These are phyloP conservation scores for Microcaecilia unicolor DNA, from an alignment of 2,797 vertebrate species.

Conservation along the genomic window DNA sequence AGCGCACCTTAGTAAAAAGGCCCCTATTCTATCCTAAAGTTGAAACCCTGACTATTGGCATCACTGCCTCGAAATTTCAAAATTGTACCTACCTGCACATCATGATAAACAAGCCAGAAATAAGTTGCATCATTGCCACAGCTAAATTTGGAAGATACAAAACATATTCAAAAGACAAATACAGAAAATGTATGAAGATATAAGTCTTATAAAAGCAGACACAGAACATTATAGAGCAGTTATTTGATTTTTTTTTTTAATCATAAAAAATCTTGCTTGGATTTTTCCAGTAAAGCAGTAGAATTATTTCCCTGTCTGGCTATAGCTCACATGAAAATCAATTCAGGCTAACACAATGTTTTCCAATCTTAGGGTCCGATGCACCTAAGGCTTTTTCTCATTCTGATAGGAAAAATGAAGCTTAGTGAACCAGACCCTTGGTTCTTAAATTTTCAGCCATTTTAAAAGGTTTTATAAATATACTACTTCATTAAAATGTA, in stretches of 20 bases:
- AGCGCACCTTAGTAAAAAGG: no score
- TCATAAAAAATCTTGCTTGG: conserved; percentile 13
- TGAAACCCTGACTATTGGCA: no score
- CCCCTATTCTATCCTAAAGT: no score
- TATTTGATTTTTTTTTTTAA: conserved; percentile 24
- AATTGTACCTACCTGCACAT: no score
- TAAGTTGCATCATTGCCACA: conserved; percentile 34
- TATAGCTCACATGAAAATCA: conserved; percentile 24
- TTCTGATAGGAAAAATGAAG: no score
- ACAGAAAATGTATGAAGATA: conserved; percentile 26
- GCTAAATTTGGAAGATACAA: conserved; percentile 18
- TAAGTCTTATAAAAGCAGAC: conserved; percentile 16
- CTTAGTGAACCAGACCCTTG: no score
- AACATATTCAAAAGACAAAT: conserved; percentile 19
- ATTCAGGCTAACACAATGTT: conserved; percentile 7
- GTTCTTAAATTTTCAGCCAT: no score
- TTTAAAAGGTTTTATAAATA: no score
- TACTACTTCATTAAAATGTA: no score
- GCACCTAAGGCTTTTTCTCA: no score
- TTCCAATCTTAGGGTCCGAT: no score
- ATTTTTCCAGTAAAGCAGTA: conserved; percentile 16
- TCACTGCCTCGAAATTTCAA: no score
- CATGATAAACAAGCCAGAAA: conserved; percentile 14
- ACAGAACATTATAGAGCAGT: conserved; percentile 1
- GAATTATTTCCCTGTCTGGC: conserved; percentile 19